These are phyloP conservation scores for Lophius americanus DNA, from an alignment of 2,797 vertebrate genomes.

Conservation along the genomic window DNA sequence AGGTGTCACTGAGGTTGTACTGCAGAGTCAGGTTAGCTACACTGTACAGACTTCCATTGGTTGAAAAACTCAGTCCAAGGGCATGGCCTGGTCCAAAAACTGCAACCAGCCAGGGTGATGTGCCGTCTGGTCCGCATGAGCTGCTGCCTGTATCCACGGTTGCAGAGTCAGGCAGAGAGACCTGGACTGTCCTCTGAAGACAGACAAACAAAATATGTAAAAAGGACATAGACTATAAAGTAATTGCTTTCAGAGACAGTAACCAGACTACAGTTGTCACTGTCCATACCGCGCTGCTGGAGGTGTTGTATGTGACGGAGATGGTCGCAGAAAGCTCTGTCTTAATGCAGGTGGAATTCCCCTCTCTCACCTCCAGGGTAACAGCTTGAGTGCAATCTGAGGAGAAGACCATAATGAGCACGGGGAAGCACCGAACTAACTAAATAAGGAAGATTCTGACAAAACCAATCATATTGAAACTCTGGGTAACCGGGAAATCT, in stretches of 20 bases:
- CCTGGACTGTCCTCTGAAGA: slow-evolving; percentile 62
- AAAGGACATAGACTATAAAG: not conserved
- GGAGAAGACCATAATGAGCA: slow-evolving; percentile 1
- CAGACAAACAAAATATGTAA: not conserved
- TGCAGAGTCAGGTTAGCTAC: slow-evolving; percentile 81
- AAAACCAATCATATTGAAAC: not conserved
- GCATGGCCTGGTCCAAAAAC: slow-evolving; percentile 83
- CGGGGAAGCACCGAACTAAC: not conserved
- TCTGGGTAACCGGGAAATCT: not conserved
- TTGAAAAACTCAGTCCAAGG: slow-evolving; percentile 84
- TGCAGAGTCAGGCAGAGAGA: slow-evolving; percentile 81
- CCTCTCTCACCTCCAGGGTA: slow-evolving; percentile 85
- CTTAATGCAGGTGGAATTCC: slow-evolving; percentile 85
- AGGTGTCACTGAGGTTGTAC: slow-evolving; percentile 88
- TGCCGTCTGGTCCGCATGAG: slow-evolving; percentile 78
- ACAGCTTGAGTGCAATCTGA: slow-evolving; percentile 76
- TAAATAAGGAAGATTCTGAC: not conserved
- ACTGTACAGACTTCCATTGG: slow-evolving; percentile 71
- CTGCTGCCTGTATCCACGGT: slow-evolving; percentile 79
- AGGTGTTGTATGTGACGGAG: slow-evolving; percentile 79
- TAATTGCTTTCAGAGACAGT: not conserved
- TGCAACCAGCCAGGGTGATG: slow-evolving; percentile 73
- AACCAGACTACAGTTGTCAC: not conserved
- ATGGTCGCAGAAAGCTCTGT: slow-evolving; percentile 86
- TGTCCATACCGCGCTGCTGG: slow-evolving; percentile 63